Percentiles rank a stretch among this genome's conserved stretches.
These are phyloP conservation scores for Drosophila pegasa DNA, from an alignment of 2,888 invertebrate genomes.

Conservation along the genomic window DNA sequence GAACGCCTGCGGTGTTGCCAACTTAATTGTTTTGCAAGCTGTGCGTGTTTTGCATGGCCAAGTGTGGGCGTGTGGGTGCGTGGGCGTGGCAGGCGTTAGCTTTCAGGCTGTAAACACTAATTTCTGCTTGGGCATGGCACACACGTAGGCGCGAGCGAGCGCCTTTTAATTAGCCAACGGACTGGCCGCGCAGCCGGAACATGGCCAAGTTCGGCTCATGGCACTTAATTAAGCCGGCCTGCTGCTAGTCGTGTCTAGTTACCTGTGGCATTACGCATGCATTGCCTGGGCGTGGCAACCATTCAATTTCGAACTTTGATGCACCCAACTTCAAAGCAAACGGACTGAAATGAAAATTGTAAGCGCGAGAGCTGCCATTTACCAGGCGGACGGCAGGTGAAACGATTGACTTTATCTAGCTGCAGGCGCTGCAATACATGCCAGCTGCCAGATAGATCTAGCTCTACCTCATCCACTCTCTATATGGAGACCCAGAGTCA, in stretches of 20 bases:
- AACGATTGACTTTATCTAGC: conserved; percentile 21
- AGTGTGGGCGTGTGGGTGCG: conserved; percentile 16
- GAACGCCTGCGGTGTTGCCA: conserved; percentile 39
- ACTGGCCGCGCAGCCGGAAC: not conserved
- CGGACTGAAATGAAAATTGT: conserved; percentile 24
- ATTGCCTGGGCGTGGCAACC: conserved; percentile 26
- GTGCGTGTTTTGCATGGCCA: conserved; percentile 71
- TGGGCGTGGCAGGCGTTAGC: conserved; percentile 15
- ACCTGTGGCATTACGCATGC: conserved; percentile 14
- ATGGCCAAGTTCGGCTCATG: conserved; percentile 11
- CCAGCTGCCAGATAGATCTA: conserved; percentile 1
- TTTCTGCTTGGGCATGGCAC: conserved; percentile 61
- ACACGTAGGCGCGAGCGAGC: conserved; percentile 62
- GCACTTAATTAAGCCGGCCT: conserved; percentile 57
- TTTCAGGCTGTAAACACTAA: conserved; percentile 42
- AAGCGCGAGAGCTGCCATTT: conserved; percentile 2
- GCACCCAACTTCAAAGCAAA: conserved; percentile 9
- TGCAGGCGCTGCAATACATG: conserved; percentile 10
- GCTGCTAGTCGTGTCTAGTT: not conserved
- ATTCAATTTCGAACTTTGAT: conserved; percentile 38
- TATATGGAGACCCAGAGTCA: not conserved
- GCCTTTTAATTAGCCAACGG: conserved; percentile 69
- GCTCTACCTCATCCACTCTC: not conserved
- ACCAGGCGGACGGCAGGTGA: too few relatives aligned
- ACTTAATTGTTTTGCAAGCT: conserved; percentile 68